Percentiles rank a stretch among this genome's conserved stretches.
Evolutionary conservation across 1,140 invertebrate species (phyloP).

Genomic region (Drosophila triauraria): DNA sequence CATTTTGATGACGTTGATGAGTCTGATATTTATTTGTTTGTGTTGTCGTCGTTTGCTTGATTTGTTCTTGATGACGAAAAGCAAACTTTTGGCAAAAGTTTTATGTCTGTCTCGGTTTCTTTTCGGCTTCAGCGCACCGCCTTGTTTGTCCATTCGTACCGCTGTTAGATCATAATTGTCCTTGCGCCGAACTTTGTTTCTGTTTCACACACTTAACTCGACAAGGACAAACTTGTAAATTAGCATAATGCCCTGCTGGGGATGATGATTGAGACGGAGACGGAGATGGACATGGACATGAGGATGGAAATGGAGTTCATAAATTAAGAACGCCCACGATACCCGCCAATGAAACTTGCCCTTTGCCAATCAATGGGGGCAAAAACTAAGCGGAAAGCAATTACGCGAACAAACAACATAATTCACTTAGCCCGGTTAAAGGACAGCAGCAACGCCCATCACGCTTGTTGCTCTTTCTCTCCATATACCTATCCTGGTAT

Average conservation of each 20-base stretch:
- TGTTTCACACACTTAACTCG: slow-evolving; percentile 24
- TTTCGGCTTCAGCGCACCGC: slow-evolving; percentile 27
- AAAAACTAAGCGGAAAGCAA: slow-evolving; percentile 63
- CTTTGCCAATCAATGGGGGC: slow-evolving; percentile 60
- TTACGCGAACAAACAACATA: slow-evolving; percentile 65
- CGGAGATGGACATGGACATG: slow-evolving; percentile 1
- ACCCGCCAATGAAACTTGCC: slow-evolving; percentile 13
- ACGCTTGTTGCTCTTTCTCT: slow-evolving; percentile 6
- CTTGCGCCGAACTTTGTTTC: slow-evolving; percentile 19
- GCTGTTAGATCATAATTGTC: slow-evolving; percentile 66
- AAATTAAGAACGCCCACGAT: slow-evolving; percentile 64
- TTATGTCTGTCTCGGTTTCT: slow-evolving; percentile 23
- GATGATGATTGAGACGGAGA: slow-evolving; percentile 11
- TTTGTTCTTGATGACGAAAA: slow-evolving; percentile 67
- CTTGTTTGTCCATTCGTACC: slow-evolving; percentile 61
- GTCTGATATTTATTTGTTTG: slow-evolving; percentile 77
- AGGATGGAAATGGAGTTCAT: slow-evolving; percentile 33
- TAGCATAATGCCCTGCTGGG: slow-evolving; percentile 32
- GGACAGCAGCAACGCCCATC: slow-evolving; percentile 4
- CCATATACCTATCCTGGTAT: background rate
- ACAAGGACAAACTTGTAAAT: slow-evolving; percentile 51
- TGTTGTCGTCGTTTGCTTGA: slow-evolving; percentile 60
- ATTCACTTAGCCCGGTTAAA: slow-evolving; percentile 57
- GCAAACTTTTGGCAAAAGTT: slow-evolving; percentile 55
- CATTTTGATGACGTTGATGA: slow-evolving; percentile 77